Conservation (phyloP, 1,140 invertebrate genomes). For the Drosophila equinoxialis region DNA sequence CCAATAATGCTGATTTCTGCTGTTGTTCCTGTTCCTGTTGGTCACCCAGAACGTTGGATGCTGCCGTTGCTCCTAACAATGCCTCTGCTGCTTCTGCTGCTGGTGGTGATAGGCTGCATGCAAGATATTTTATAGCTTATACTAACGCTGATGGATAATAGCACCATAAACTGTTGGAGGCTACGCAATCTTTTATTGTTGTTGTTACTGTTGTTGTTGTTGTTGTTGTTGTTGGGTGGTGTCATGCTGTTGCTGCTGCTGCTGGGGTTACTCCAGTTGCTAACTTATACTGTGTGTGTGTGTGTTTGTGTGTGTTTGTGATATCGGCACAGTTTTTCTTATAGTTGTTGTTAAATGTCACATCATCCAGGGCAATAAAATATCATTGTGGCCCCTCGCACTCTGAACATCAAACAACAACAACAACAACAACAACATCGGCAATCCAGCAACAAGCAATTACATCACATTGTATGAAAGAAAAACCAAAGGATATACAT, state of each 20-base stretch:
- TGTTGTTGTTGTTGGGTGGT: conserved; percentile 4
- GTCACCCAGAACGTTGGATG: background rate
- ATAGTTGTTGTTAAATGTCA: conserved; percentile 25
- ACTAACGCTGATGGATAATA: conserved; percentile 43
- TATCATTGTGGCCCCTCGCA: conserved; percentile 21
- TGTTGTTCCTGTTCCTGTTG: background rate
- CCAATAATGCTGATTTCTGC: conserved; percentile 10
- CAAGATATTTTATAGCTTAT: conserved; percentile 30
- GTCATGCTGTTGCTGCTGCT: conserved; percentile 3
- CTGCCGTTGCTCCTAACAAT: background rate
- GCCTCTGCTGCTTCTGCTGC: conserved; percentile 18
- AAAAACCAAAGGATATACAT: conserved; percentile 34
- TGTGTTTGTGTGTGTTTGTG: background rate
- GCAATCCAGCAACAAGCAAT: conserved; percentile 5
- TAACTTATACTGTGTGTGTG: conserved; percentile 1
- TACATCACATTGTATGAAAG: conserved; percentile 23
- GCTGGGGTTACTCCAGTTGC: background rate
- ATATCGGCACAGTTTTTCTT: conserved; percentile 1
- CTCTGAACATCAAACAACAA: conserved; percentile 4
- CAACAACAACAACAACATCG: conserved; percentile 23
- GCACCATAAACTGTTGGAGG: conserved; percentile 50
- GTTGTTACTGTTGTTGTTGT: background rate
- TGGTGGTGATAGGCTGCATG: conserved; percentile 22
- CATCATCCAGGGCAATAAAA: conserved; percentile 44
- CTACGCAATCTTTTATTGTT: conserved; percentile 42